These are phyloP conservation scores for Atta texana DNA, from an alignment of 1,140 invertebrate species.

Conservation along the genomic window DNA sequence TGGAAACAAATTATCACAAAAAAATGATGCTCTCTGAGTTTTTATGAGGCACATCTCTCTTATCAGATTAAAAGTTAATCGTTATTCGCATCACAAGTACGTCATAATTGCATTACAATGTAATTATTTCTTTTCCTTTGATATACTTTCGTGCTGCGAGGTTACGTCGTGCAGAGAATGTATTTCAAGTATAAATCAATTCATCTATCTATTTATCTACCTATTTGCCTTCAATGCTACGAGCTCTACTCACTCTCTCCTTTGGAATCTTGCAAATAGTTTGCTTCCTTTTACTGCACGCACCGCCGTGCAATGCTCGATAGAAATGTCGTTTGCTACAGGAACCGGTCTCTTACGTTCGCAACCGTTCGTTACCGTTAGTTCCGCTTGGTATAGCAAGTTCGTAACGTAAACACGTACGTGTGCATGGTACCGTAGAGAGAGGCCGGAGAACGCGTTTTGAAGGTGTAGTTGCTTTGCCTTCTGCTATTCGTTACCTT, in stretches of 20 bases:
- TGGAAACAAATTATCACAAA: too few species aligned
- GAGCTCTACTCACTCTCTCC: constrained; percentile 43
- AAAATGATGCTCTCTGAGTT: too few species aligned
- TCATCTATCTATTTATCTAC: constrained; percentile 45
- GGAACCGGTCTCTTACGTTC: constrained; percentile 75
- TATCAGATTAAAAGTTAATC: background rate
- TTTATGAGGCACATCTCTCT: too few species aligned
- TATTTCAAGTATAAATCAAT: constrained; percentile 14
- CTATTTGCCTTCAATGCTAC: constrained; percentile 45
- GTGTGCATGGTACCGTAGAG: constrained; percentile 56
- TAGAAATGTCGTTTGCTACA: constrained; percentile 74
- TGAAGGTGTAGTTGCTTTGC: constrained; percentile 73
- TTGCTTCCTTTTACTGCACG: constrained; percentile 28
- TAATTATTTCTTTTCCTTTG: constrained; percentile 5
- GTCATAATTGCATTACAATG: background rate
- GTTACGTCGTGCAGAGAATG: background rate
- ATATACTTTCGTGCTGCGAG: background rate
- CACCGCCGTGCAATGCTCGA: constrained; percentile 43
- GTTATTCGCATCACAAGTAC: background rate
- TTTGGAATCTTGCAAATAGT: constrained; percentile 44
- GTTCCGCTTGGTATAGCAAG: constrained; percentile 74
- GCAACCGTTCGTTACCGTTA: constrained; percentile 77
- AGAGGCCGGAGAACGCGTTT: constrained; percentile 63
- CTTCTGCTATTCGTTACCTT: constrained; percentile 76
- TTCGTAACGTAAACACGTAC: constrained; percentile 74